Evolutionary conservation across 1,140 invertebrate species (phyloP).

Genomic region (Cephus cinctus): DNA sequence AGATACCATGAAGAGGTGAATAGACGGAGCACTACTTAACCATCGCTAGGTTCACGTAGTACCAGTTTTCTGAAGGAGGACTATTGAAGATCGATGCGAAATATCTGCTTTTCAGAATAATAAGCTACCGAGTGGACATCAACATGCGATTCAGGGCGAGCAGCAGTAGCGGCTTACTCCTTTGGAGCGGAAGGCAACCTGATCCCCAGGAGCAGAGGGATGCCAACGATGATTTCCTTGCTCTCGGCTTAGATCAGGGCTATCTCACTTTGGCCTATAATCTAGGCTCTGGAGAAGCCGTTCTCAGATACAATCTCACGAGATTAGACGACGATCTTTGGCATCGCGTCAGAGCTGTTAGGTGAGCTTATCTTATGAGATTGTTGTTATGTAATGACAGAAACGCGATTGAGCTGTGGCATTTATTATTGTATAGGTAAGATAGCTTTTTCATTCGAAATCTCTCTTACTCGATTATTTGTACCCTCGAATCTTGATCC

Average conservation of each 20-base stretch:
- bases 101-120: conserved; percentile 61
- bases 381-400: neutral
- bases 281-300: conserved; percentile 74
- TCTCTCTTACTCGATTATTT: too few relatives aligned
- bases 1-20: conserved; percentile 67
- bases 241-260: conserved; percentile 80
- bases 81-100: conserved; percentile 1
- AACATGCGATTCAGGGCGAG: conserved; percentile 75
- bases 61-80: neutral
- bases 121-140: conserved; percentile 77
- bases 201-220: conserved; percentile 56
- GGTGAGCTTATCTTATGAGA: conserved; percentile 60
- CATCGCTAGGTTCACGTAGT: neutral
- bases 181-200: conserved; percentile 83
- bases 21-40: neutral
- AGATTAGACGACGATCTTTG: conserved; percentile 88
- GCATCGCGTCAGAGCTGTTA: conserved; percentile 84
- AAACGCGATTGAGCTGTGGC: too few relatives aligned
- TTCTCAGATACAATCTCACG: conserved; percentile 82
- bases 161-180: conserved; percentile 73
- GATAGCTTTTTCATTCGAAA: too few relatives aligned
- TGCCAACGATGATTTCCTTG: conserved; percentile 74
- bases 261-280: conserved; percentile 71
- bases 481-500: too few relatives aligned
- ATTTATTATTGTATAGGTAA: too few relatives aligned